Evolutionary conservation across 2,888 invertebrate species (phyloP), one percentile per base, ranked within the genome.

Genomic region (Agrenia bidenticulata): DNA sequence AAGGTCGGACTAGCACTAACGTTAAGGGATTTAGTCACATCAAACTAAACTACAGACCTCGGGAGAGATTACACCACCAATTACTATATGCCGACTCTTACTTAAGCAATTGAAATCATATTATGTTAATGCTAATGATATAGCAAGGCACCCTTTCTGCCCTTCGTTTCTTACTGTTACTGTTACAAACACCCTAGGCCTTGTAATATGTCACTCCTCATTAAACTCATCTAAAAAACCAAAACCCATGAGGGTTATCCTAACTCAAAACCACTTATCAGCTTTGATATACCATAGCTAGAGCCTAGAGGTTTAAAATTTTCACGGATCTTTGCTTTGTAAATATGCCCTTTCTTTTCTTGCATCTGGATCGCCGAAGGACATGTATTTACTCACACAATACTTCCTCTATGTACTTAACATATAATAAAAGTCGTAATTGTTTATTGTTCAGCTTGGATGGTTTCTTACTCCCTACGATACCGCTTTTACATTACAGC

Each of bases 351-450:
- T 45, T 45, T 45, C 19, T 5, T 45, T 45, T n/a, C 45, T 17
- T 45, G 4, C 4, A 54, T 27, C 32, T 11, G 24, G 45, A 58
- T 58, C 45, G 58, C 58, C 58, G 17, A 58, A 42, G 58, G 58
- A 58, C 27, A 58, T 41, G 45, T n/a, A 24, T 58, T 42, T 58
- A 42, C 58, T 49, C 23, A 17, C 58, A 58, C 58, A 45, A 45
- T 58, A 5, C 7, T 37, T 41, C 21, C 13, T 19, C 37, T 23
- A 41, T 57, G 45, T 58, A 58, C 49, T 58, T 58, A 58, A 45
- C 58, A 49, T 58, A 58, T 58, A 58, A 58, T 58, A 58, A 58
- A 58, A 58, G 58, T 58, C 58, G 58, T 58, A 45, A 58, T 58
- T 58, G 58, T 58, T 58, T 58, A 58, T 58, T 58, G 58, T 58